phyloP scores from a whole-genome alignment of 2,797 vertebrate genomes.

The Halcyon badia region DNA sequence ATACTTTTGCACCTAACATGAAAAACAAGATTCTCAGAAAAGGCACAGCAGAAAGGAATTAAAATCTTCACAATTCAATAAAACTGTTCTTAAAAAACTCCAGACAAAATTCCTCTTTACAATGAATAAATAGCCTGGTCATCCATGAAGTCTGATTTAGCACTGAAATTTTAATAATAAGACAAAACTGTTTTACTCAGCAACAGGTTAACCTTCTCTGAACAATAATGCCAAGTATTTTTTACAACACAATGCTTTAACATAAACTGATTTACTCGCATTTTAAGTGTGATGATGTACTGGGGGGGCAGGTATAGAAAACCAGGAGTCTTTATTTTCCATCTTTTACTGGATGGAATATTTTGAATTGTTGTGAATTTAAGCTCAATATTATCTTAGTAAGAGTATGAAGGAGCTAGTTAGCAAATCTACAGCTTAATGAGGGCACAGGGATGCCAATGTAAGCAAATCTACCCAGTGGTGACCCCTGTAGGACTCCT shows the following conservation, averaged over 20 bases:
- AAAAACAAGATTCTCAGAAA: constrained; percentile 36
- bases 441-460: not conserved
- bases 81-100: not conserved
- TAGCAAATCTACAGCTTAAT: not conserved
- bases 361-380: not conserved
- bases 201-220: not conserved
- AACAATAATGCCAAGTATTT: not conserved
- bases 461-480: not conserved
- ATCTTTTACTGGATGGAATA: not conserved
- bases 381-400: not conserved
- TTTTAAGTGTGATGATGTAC: not conserved
- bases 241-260: not conserved
- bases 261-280: not conserved
- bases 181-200: not conserved
- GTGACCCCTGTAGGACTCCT: not conserved
- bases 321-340: not conserved
- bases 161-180: not conserved
- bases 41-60: not conserved
- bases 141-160: not conserved
- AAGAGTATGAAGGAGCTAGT: not conserved
- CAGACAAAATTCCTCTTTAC: not conserved
- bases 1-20: constrained; percentile 88
- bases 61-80: not conserved
- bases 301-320: not conserved
- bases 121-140: not conserved